phyloP scores from a whole-genome alignment of 2,888 invertebrate species.

The Creontiades dilutus region DNA sequence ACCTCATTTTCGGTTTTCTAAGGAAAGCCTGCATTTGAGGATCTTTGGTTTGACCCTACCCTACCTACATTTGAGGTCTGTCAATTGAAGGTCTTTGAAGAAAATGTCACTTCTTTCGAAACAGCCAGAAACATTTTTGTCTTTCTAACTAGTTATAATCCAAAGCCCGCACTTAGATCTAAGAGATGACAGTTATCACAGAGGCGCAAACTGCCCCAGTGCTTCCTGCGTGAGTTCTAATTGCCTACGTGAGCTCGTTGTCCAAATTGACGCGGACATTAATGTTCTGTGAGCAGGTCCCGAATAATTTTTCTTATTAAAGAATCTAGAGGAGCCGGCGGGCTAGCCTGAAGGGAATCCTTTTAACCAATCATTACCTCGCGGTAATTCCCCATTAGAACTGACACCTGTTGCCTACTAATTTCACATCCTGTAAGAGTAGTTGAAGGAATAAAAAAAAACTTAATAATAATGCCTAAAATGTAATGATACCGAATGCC shows the following conservation, averaged over 20 bases:
- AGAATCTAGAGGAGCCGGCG: neutral
- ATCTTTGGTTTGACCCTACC: too few species aligned
- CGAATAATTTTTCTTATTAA: slow-evolving; percentile 22
- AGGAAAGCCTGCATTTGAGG: too few species aligned
- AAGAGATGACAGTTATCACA: neutral
- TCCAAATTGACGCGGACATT: slow-evolving; percentile 31
- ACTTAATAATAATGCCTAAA: neutral
- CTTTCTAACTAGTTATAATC: neutral
- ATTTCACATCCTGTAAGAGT: slow-evolving; percentile 12
- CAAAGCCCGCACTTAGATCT: neutral
- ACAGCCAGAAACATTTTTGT: too few species aligned
- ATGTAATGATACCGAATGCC: neutral
- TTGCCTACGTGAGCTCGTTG: slow-evolving; percentile 15
- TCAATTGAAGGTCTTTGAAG: too few species aligned
- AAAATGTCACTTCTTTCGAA: too few species aligned
- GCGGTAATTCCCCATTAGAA: neutral
- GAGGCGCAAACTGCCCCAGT: neutral
- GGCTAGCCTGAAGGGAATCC: neutral
- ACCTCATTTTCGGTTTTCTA: too few species aligned
- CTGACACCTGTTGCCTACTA: slow-evolving; percentile 14
- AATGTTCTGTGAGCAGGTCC: neutral
- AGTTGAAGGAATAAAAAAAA: neutral
- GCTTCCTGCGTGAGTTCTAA: slow-evolving; percentile 10
- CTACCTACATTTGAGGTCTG: too few species aligned
- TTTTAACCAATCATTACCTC: slow-evolving; percentile 2